Evolutionary conservation across 2,888 invertebrate genomes (phyloP).

Genomic region (Noctuana brunneofusca): DNA sequence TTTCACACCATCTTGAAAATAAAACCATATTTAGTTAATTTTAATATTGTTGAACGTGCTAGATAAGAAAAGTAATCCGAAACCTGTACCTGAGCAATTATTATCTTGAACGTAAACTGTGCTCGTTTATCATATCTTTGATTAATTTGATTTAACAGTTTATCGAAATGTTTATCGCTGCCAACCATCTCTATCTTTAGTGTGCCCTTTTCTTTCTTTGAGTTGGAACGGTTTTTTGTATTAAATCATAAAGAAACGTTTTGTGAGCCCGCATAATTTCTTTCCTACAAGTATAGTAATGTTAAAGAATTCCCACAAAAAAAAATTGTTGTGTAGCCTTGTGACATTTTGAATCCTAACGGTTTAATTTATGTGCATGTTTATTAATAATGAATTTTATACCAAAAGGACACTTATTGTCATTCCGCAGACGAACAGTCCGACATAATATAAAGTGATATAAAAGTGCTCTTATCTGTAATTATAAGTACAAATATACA

Average conservation of each 20-base stretch:
- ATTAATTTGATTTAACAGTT: constrained; percentile 19
- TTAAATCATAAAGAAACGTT: constrained; percentile 13
- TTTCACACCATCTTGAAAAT: neutral
- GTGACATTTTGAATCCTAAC: constrained; percentile 36
- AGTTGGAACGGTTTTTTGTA: constrained; percentile 11
- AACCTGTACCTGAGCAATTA: constrained; percentile 1
- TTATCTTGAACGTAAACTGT: constrained; percentile 9
- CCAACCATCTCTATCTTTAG: constrained; percentile 14
- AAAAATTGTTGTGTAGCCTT: constrained; percentile 2
- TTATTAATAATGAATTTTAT: constrained; percentile 28
- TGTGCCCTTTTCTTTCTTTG: constrained; percentile 9
- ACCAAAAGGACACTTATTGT: constrained; percentile 37
- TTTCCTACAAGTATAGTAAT: neutral
- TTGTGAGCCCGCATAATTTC: constrained; percentile 24
- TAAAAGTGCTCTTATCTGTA: constrained; percentile 63
- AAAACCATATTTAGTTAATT: neutral
- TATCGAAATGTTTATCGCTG: constrained; percentile 13
- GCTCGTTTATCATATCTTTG: constrained; percentile 24
- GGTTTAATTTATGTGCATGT: constrained; percentile 30
- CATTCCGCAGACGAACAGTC: constrained; percentile 36
- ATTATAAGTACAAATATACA: constrained; percentile 49
- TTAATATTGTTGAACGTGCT: too few species aligned
- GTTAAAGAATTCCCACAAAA: neutral
- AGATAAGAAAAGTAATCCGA: too few species aligned
- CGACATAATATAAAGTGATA: constrained; percentile 40